These are phyloP conservation scores for Drosophila mercatorum DNA, from an alignment of 2,888 invertebrate species.

Conservation along the genomic window DNA sequence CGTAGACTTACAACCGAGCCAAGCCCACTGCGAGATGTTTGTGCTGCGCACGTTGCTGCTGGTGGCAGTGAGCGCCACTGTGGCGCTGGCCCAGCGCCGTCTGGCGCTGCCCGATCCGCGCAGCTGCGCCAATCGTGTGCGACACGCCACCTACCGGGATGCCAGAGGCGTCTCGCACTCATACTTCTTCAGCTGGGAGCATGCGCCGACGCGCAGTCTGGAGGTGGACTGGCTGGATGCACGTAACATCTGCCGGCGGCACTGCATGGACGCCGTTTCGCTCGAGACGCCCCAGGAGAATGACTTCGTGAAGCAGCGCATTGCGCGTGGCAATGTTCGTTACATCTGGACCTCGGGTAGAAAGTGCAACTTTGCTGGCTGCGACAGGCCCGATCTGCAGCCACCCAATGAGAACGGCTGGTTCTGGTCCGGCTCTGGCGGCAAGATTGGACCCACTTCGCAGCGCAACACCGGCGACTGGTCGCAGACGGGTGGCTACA, in stretches of 20 bases:
- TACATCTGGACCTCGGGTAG: constrained; percentile 97
- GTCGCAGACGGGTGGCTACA: constrained; percentile 94
- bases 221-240: constrained; percentile 97
- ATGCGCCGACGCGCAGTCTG: constrained; percentile 91
- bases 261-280: constrained; percentile 97
- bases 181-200: constrained; percentile 97
- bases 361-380: constrained; percentile 96
- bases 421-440: constrained; percentile 98
- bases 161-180: constrained; percentile 94
- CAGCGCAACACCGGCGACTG: constrained; percentile 96
- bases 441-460: constrained; percentile 94
- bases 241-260: constrained; percentile 95
- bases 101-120: constrained; percentile 94
- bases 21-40: constrained; percentile 60
- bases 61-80: constrained; percentile 88
- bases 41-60: constrained; percentile 85
- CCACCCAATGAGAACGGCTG: constrained; percentile 94
- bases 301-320: constrained; percentile 94
- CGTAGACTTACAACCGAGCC: constrained; percentile 8
- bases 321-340: constrained; percentile 90
- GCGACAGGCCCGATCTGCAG: constrained; percentile 92
- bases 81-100: constrained; percentile 92
- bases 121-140: constrained; percentile 94
- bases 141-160: constrained; percentile 94
- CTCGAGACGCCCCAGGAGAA: constrained; percentile 95